Base-by-base conservation (phyloP, 1,140 invertebrate species). In the Saxidomus purpurata region DNA sequence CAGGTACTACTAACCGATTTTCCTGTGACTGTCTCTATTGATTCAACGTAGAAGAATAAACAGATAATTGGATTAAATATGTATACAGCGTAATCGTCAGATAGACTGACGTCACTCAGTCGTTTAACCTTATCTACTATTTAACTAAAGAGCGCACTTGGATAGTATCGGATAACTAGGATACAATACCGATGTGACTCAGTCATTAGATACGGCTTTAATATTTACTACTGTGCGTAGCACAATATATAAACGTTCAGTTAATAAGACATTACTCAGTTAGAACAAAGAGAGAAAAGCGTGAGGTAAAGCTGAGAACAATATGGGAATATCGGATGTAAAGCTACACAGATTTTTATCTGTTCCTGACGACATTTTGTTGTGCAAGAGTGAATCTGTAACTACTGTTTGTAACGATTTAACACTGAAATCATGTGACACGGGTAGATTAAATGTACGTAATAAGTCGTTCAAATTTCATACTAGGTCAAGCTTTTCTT, bases 331-430 rank as follows among this genome's bases (percentile, higher is more conserved):
- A 38, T 63, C 34, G 34, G 67, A 71, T 28, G 34, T 71, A 36
- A 71, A 71, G 38, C 15, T 38, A 22, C 36, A 71, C 15, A 71
- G 67, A 71, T 71, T 71, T 15, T 40, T 71, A 71, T 71, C 67
- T 22, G 31, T 40, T 8, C 36, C 67, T 25, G 22, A 17, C n/a
- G 28, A 36, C 22, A 1, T 71, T 38, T 28, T n/a, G 25, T 63
- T 63, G 59, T 63, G 59, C 1, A 38, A 28, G 34, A 71, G 38
- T 9, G 67, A 71, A 38, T 38, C 25, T 19, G 31, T 28, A 2
- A 2, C 67, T 71, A 40, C 1, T 38, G 67, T 38, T 43, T 43
- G 43, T 8, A 43, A 43, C 43, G 43, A 43, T 43, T 43, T 8
- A 15, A 71, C 34, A 4, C n/a, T 3, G 11, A 25, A 25, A 22